Conservation (phyloP, 2,797 vertebrate genomes). For the Halcyon badia region DNA sequence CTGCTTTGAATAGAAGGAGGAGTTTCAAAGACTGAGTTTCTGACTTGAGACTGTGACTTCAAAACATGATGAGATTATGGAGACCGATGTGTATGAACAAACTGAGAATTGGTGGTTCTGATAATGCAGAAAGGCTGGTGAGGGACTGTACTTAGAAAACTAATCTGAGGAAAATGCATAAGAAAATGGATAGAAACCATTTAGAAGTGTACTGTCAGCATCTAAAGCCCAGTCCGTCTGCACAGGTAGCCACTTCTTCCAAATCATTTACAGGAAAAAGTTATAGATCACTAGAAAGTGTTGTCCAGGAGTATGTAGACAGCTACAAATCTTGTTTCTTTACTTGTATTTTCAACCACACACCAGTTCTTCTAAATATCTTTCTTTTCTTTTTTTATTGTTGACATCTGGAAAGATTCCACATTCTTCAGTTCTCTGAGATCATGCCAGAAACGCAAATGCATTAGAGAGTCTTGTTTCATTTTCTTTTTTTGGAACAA, state of each 20-base stretch:
- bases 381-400: neutral
- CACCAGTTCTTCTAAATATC: neutral
- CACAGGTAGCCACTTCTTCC: neutral
- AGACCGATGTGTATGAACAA: accelerated
- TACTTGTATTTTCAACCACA: neutral
- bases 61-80: neutral
- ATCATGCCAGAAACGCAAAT: neutral
- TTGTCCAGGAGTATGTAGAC: too few relatives aligned
- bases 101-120: neutral
- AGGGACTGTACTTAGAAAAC: neutral
- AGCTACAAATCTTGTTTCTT: neutral
- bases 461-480: constrained; percentile 2
- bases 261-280: neutral
- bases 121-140: neutral
- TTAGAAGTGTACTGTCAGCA: neutral
- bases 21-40: neutral
- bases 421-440: neutral
- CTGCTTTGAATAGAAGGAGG: neutral
- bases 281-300: neutral
- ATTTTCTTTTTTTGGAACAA: neutral
- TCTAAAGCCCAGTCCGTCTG: neutral
- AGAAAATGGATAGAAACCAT: neutral
- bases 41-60: neutral
- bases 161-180: accelerated
- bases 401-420: neutral